These are phyloP conservation scores for Pterocles orientalis DNA, from an alignment of 2,113 vertebrate species.

Conservation along the genomic window DNA sequence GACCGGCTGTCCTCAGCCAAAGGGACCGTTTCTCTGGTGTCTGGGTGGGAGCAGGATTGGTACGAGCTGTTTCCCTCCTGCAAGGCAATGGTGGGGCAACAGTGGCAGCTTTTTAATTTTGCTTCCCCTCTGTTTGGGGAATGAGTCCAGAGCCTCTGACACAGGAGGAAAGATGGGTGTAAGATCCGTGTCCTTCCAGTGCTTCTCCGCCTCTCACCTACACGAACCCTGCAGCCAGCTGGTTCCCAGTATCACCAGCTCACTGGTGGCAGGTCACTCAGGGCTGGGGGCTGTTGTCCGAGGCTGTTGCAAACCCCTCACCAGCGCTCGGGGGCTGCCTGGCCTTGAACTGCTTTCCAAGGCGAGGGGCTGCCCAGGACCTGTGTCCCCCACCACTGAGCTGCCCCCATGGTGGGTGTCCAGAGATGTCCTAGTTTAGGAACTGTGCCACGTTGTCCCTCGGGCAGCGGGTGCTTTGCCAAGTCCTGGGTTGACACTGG, in stretches of 20 bases:
- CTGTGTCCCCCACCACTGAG: rapidly evolving
- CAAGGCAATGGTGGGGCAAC: background rate
- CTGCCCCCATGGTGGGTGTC: background rate
- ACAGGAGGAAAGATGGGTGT: background rate
- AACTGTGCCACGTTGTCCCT: background rate
- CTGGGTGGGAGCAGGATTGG: background rate
- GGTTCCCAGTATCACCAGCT: background rate
- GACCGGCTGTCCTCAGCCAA: background rate
- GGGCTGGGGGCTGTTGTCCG: background rate
- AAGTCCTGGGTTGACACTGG: background rate
- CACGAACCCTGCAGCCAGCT: background rate
- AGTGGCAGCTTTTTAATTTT: background rate
- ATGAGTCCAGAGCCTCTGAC: background rate
- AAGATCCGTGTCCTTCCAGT: background rate
- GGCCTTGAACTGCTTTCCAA: background rate
- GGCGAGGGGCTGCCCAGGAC: background rate
- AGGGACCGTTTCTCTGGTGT: background rate
- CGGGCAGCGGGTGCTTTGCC: background rate
- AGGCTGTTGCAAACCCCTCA: background rate
- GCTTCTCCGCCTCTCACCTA: background rate
- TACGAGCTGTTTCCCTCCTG: background rate
- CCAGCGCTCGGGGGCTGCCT: rapidly evolving
- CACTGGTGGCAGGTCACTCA: rapidly evolving
- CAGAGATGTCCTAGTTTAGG: background rate
- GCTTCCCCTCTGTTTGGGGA: background rate